A percentile compares a stretch with the other conserved stretches of the same genome.
Evolutionary conservation across 2,888 invertebrate species (phyloP).

Genomic region (Dasysyrphus albostriatus): DNA sequence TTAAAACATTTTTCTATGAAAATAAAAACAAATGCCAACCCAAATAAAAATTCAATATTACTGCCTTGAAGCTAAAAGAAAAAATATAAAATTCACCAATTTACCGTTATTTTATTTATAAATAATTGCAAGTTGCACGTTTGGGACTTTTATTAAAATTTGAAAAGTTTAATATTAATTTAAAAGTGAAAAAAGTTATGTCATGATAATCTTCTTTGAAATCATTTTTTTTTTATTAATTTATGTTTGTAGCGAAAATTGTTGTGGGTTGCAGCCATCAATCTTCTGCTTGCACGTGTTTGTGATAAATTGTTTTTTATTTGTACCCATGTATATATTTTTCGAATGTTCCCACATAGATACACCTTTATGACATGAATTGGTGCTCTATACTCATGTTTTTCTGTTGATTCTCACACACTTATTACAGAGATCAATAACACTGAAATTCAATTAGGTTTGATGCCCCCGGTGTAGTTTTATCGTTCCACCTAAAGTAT

Average conservation of each 20-base stretch:
- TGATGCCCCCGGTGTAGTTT: constrained; percentile 8
- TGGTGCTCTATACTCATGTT: neutral
- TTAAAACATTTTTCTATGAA: too few species aligned
- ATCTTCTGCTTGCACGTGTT: neutral
- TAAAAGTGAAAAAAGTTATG: neutral
- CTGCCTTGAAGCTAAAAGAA: too few species aligned
- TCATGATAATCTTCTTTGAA: too few species aligned
- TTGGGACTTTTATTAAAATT: neutral
- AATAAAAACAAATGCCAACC: too few species aligned
- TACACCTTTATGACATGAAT: neutral
- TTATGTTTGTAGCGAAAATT: neutral
- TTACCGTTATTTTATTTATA: too few species aligned
- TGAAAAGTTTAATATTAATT: too few species aligned
- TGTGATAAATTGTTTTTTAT: constrained; percentile 13
- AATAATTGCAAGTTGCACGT: too few species aligned
- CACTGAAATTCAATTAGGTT: constrained; percentile 31
- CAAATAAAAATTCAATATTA: too few species aligned
- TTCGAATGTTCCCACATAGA: neutral
- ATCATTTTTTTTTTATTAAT: too few species aligned
- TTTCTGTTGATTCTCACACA: neutral
- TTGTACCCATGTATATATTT: neutral
- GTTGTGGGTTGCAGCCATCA: constrained; percentile 23
- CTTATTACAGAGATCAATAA: constrained; percentile 21
- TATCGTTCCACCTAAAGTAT: neutral
- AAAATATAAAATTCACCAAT: too few species aligned